These are phyloP conservation scores for Tangara arthus DNA, from an alignment of 2,797 vertebrate species.

Conservation along the genomic window DNA sequence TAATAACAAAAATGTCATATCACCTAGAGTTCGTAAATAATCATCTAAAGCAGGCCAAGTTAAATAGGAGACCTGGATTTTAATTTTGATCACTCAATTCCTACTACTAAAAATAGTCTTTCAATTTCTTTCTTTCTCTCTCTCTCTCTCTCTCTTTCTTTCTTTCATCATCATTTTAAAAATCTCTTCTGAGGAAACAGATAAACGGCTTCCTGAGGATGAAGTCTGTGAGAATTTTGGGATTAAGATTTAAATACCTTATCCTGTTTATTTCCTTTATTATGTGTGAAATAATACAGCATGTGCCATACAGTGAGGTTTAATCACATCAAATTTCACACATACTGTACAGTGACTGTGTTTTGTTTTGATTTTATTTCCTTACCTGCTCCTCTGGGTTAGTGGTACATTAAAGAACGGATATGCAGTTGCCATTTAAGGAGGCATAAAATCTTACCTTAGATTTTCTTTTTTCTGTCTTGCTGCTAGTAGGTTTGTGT, in stretches of 20 bases:
- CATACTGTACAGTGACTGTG: not conserved
- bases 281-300: conserved; percentile 44
- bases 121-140: not conserved
- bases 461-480: not conserved
- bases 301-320: conserved; percentile 6
- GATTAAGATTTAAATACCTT: conserved; percentile 30
- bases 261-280: conserved; percentile 43
- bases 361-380: not conserved
- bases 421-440: not conserved
- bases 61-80: not conserved
- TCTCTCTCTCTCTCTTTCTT: not conserved
- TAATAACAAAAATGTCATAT: not conserved
- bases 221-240: not conserved
- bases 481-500: not conserved
- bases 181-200: not conserved
- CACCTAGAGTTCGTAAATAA: not conserved
- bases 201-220: not conserved
- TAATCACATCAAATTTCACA: conserved; percentile 45
- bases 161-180: not conserved
- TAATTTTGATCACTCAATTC: not conserved
- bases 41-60: not conserved
- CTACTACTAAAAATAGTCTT: not conserved
- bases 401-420: not conserved
- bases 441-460: not conserved
- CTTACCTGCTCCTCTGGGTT: not conserved